Percentiles rank a stretch among this genome's conserved stretches.
Conservation (phyloP, 2,113 vertebrate genomes). For the Clupea harengus region DNA sequence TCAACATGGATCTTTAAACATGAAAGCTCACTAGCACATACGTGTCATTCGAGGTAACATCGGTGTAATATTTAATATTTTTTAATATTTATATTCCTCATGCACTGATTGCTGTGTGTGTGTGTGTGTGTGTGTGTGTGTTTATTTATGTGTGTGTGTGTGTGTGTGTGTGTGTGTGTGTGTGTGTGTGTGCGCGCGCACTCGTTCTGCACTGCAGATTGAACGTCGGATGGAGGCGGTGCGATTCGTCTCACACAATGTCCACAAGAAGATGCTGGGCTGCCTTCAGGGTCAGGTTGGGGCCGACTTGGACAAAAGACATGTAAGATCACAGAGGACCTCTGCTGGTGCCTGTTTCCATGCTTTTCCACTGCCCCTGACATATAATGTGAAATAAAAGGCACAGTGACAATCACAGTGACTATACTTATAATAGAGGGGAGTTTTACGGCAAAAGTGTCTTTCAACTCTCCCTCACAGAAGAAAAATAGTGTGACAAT, state of each 20-base stretch:
- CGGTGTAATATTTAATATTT: background rate
- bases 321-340: conserved; percentile 73
- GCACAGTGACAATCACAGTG: background rate
- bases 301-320: conserved; percentile 86
- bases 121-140: background rate
- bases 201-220: conserved; percentile 57
- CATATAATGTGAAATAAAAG: background rate
- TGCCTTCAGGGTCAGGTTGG: conserved; percentile 92
- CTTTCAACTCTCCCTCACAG: background rate
- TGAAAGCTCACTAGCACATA: background rate
- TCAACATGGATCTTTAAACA: background rate
- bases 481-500: background rate
- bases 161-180: background rate
- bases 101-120: background rate
- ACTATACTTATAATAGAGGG: too few relatives aligned
- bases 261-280: conserved; percentile 81
- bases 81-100: background rate
- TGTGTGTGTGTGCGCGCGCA: background rate
- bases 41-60: background rate
- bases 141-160: background rate
- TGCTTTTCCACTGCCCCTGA: background rate
- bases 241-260: conserved; percentile 83
- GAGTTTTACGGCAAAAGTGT: background rate
- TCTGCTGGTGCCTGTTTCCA: background rate
- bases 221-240: conserved; percentile 88